A percentile compares a stretch with the other conserved stretches of the same genome.
Evolutionary conservation across 2,888 invertebrate species (phyloP).

Genomic region (Entomobrya multifasciata): DNA sequence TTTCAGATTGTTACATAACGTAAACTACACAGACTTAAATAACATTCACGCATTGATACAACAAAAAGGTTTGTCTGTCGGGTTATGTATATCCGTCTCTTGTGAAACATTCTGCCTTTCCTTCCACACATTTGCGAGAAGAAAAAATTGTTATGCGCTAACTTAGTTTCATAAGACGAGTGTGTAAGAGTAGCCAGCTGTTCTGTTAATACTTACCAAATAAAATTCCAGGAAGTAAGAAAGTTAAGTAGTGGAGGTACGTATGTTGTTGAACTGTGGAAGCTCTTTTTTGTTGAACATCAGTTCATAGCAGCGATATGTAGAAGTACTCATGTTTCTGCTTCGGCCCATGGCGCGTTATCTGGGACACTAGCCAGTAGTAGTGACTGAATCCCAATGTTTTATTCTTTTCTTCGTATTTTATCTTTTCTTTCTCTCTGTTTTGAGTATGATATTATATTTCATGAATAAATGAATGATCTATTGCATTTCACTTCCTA

Average conservation of each 20-base stretch:
- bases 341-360: not conserved
- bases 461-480: conserved; percentile 70
- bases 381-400: not conserved
- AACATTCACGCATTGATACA: too few species aligned
- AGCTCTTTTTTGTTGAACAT: not conserved
- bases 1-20: not conserved
- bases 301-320: too few species aligned
- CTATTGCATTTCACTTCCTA: conserved; percentile 45
- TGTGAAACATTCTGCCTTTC: conserved; percentile 13
- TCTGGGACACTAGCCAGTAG: not conserved
- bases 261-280: not conserved
- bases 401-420: not conserved
- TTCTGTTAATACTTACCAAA: not conserved
- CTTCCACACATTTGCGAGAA: not conserved
- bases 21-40: conserved; percentile 7
- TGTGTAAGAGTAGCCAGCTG: not conserved
- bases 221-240: not conserved
- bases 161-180: not conserved
- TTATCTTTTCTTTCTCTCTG: not conserved
- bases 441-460: conserved; percentile 40
- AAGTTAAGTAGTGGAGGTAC: not conserved
- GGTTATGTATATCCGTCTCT: not conserved
- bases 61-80: not conserved
- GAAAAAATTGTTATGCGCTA: not conserved
- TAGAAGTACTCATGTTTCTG: not conserved